Evolutionary conservation across 2,888 invertebrate species (phyloP), one percentile per base, ranked within the genome.

Genomic region (Pycnomerus fuliginosus): DNA sequence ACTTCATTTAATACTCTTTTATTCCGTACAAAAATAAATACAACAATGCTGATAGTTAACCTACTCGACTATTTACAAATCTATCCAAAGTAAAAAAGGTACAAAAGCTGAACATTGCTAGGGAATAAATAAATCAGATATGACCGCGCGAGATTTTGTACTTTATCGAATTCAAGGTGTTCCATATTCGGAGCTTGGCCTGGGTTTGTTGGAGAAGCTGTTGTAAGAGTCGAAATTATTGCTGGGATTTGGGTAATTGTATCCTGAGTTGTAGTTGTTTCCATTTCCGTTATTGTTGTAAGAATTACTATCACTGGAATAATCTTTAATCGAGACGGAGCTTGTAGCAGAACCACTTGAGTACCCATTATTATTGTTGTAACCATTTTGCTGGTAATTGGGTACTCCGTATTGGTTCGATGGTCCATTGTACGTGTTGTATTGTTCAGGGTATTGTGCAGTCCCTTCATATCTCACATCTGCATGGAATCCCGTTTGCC

Each of bases 401-500:
- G 25, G 25, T 12, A 30, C 37, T 17, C 17, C 43, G 24, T 49
- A 52, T 7, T 50, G 44, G 17, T 42, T 38, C 11, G 44, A 46
- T 2, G 40, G 33, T 34, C 49, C 52, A 32, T 55, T 48, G 11
- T 51, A 53, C 25, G 53, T 59, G 37, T 65, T 63, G 40, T 76
- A 76, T 25, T 75, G 75, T 23, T 82, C 81, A 0, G 84, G 83
- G 58, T 82, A 85, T 13, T 72, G 74, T 0, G 85, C 84, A 48
- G 82, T 78, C 0, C 86, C 87, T 62, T 87, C 85, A 67, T 87
- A 72, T 48, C 79, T 75, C 4, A 87, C 86, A 53, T 87, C 85
- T 3, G 88, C 88, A 65, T 87, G 86, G 75, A 84, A 88, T 0
- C 88, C 88, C 0, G 82, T 84, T 63, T 82, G 77, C 86, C 87